These are phyloP conservation scores for Paramisgurnus dabryanus DNA, from an alignment of 2,113 vertebrate species.

Conservation along the genomic window DNA sequence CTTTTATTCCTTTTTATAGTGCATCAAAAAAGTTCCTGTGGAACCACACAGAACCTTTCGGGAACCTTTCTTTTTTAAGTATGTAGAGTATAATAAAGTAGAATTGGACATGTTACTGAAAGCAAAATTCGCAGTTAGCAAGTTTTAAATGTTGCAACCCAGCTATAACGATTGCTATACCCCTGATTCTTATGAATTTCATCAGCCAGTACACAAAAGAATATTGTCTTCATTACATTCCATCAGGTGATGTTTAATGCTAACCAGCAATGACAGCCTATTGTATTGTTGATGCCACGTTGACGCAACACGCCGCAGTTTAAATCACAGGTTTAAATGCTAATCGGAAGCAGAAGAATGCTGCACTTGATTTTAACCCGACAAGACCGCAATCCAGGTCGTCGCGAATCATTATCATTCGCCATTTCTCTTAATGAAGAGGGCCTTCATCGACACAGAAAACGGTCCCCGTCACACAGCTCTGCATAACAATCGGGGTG, in stretches of 20 bases:
- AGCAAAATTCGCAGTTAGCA: too few species aligned
- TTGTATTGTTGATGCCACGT: slow-evolving; percentile 6
- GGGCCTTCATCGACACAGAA: slow-evolving; percentile 33
- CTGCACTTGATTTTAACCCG: slow-evolving; percentile 49
- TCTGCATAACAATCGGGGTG: slow-evolving; percentile 71
- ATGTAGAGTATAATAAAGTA: too few species aligned
- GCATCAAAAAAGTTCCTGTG: too few species aligned
- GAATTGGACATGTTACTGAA: too few species aligned
- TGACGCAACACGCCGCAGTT: slow-evolving; percentile 9
- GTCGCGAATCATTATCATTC: slow-evolving; percentile 41
- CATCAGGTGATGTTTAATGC: slow-evolving; percentile 29
- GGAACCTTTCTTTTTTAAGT: too few species aligned
- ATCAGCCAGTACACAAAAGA: not conserved
- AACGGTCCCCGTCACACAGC: slow-evolving; percentile 51
- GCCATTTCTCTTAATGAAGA: slow-evolving; percentile 46
- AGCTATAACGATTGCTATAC: not conserved
- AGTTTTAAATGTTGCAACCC: too few species aligned
- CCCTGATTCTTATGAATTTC: not conserved
- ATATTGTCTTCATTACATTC: slow-evolving; percentile 3
- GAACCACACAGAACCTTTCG: too few species aligned
- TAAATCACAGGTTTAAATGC: slow-evolving; percentile 8
- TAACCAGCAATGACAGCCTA: slow-evolving; percentile 14
- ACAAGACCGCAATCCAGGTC: slow-evolving; percentile 43
- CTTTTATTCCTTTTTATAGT: too few species aligned
- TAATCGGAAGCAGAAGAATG: slow-evolving; percentile 8